Conservation (phyloP, 2,888 invertebrate genomes). For the Elmis aenea region DNA sequence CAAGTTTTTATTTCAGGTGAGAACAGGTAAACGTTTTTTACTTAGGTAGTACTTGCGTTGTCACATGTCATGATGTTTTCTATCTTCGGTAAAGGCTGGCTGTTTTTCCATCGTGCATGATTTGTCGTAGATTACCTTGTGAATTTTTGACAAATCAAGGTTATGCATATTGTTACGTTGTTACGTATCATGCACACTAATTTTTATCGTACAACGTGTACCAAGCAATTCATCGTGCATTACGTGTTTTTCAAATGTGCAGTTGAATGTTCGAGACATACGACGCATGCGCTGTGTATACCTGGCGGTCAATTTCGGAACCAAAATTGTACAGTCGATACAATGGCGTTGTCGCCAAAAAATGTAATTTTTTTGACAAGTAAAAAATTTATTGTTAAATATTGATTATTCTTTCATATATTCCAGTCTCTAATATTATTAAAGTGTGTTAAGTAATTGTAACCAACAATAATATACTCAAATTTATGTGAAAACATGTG, state of each 20-base stretch:
- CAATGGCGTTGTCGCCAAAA: slow-evolving; percentile 46
- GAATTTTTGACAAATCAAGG: too few relatives aligned
- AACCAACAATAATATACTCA: too few relatives aligned
- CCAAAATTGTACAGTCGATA: slow-evolving; percentile 44
- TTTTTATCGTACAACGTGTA: too few relatives aligned
- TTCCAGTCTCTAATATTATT: background rate
- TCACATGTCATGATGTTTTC: slow-evolving; percentile 22
- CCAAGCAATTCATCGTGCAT: too few relatives aligned
- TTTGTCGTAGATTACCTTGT: too few relatives aligned
- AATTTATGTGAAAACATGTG: background rate
- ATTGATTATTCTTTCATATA: background rate
- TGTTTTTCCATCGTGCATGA: too few relatives aligned
- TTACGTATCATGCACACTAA: too few relatives aligned
- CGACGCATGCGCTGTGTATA: slow-evolving; percentile 32
- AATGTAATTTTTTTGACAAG: slow-evolving; percentile 33
- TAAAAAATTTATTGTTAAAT: background rate
- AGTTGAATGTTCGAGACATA: too few relatives aligned
- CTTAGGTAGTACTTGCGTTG: slow-evolving; percentile 17
- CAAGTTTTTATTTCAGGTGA: slow-evolving; percentile 14
- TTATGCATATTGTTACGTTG: too few relatives aligned
- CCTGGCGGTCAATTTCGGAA: slow-evolving; percentile 40
- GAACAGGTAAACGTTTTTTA: slow-evolving; percentile 26
- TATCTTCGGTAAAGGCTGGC: slow-evolving; percentile 13
- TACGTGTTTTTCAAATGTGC: too few relatives aligned
- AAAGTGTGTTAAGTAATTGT: background rate